Base-by-base conservation (phyloP, 2,888 invertebrate genomes). In the Reticulitermes lucifugus region DNA sequence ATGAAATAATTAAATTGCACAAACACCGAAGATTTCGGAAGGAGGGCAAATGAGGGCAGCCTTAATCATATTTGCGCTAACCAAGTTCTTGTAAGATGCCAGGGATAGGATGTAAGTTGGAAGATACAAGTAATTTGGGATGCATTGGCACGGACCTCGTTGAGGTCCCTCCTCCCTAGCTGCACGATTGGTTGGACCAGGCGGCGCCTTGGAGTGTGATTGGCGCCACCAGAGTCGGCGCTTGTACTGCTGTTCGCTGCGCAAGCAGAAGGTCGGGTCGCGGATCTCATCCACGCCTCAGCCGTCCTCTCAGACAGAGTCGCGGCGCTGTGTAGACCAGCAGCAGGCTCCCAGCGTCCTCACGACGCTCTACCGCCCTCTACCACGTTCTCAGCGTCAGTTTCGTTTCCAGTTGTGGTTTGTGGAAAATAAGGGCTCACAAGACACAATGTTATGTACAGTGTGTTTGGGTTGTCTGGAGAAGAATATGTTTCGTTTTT, bases 161-260 rank as follows among this genome's bases (percentile, higher is more conserved):
- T 22, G 70, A 43, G 65, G 81, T 41, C 81, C 81, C 60, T 21
- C 81, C 81, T 81, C 60, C 81, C 29, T 43, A 22, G n/a, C 10
- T 18, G 7, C 12, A 22, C 41, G 43, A 81, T 81, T 81, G 81
- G 81, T 81, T n/a, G 81, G 65, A 41, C 25, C 21, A 29, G 65
- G 43, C 60, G 81, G 81, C 65, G 81, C 12, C 70, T 60, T 12
- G 81, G n/a, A 10, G n/a, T n/a, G 77, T 46, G 60, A 81, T 81
- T 81, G 81, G 81, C 81, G 70, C 10, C 65, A 43, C 65, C n/a
- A 18, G 81, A 81, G 81, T 70, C 81, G 81, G 65, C 81, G 81
- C 81, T 10, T 43, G 10, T 25, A 29, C 43, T 10, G 65, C 12
- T 29, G 41, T 25, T 14, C 70, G 65, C 65, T 60, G 65, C 81